Percentiles rank a stretch among this genome's conserved stretches.
Evolutionary conservation across 30 jellyfish, hydroid and myxozoan genomes (phyloP).

Genomic region (Hydractinia echinata): DNA sequence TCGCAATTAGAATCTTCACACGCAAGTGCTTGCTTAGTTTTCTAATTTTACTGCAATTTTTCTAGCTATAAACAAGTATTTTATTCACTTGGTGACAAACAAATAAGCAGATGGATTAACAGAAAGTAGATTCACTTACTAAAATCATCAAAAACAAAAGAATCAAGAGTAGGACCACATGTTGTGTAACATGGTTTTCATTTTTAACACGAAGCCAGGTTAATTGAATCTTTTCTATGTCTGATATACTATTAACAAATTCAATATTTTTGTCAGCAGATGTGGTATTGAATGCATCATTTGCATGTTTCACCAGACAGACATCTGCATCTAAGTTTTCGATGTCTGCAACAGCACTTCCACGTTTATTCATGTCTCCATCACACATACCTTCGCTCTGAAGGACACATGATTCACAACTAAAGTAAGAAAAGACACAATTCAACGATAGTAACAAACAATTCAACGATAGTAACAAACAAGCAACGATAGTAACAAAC

Average conservation of each 20-base stretch:
- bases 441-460: too few relatives aligned
- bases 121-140: slow-evolving; percentile 30
- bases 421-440: background rate
- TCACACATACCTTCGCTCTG: background rate
- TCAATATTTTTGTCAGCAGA: background rate
- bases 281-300: background rate
- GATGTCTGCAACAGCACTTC: background rate
- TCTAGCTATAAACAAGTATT: too few relatives aligned
- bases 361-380: background rate
- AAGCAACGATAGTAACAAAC: too few relatives aligned
- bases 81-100: too few relatives aligned
- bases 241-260: background rate
- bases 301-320: background rate
- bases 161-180: slow-evolving; percentile 50
- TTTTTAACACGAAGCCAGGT: slow-evolving; percentile 18
- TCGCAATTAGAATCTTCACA: too few relatives aligned
- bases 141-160: slow-evolving; percentile 41
- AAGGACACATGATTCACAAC: slow-evolving; percentile 9
- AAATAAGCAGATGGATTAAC: background rate
- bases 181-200: slow-evolving; percentile 61
- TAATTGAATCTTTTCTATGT: background rate
- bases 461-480: too few relatives aligned
- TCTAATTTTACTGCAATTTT: too few relatives aligned
- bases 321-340: background rate
- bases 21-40: too few relatives aligned